Conservation (phyloP, 2,113 vertebrate species). For the Accipiter virgatus region DNA sequence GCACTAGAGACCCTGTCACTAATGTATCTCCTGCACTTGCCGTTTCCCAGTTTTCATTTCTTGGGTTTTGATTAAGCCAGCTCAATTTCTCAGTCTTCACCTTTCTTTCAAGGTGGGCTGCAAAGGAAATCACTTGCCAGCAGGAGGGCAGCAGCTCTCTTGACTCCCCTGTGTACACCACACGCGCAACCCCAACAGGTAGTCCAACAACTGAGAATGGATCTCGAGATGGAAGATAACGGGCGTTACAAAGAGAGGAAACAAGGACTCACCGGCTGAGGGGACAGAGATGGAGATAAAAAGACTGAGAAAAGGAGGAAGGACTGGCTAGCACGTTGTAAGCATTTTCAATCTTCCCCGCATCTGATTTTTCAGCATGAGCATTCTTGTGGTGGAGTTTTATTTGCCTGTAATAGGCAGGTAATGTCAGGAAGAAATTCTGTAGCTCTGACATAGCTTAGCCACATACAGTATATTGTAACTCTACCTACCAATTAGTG, state of each 20-base stretch:
- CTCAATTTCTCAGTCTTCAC: neutral
- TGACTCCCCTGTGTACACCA: neutral
- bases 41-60: neutral
- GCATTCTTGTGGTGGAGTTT: neutral
- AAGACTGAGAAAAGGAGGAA: neutral
- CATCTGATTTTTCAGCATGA: neutral
- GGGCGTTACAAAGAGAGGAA: neutral
- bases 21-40: neutral
- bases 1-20: neutral
- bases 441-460: neutral
- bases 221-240: neutral
- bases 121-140: neutral
- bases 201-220: neutral
- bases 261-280: neutral
- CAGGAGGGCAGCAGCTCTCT: neutral
- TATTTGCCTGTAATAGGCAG: neutral
- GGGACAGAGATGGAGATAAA: neutral
- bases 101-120: neutral
- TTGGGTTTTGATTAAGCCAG: neutral
- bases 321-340: fast-evolving
- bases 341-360: neutral
- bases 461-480: neutral
- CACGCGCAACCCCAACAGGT: neutral
- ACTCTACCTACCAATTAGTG: neutral
- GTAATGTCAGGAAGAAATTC: neutral